phyloP scores from a whole-genome alignment of 2,888 invertebrate species.

The Stenchaetothrips biformis region DNA sequence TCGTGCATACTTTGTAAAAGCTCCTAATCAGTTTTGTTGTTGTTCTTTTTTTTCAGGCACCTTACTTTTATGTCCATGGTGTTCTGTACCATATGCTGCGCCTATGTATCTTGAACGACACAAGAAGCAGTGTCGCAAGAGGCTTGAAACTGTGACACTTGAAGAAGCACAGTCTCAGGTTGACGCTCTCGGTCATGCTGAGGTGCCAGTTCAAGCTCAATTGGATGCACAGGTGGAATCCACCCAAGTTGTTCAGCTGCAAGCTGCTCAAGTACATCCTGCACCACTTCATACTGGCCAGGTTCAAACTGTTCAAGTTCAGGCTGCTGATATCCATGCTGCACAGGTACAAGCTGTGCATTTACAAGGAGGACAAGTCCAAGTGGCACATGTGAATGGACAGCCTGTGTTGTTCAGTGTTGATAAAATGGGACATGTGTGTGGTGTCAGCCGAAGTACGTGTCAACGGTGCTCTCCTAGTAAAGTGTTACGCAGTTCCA shows the following conservation, averaged over 20 bases:
- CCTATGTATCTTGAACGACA: conserved; percentile 8
- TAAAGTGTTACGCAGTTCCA: not conserved
- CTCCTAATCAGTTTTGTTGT: not conserved
- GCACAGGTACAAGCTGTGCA: not conserved
- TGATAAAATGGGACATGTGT: conserved; percentile 2
- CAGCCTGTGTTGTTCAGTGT: not conserved
- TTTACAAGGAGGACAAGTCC: not conserved
- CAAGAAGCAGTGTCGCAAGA: conserved; percentile 7
- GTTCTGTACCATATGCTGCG: conserved; percentile 1
- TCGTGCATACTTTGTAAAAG: no score
- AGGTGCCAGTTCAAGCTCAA: not conserved
- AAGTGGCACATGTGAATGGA: conserved; percentile 3
- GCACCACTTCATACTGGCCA: not conserved
- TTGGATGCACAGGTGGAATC: not conserved
- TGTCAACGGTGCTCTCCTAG: not conserved
- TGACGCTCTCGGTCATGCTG: not conserved
- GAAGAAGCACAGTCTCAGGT: conserved; percentile 4
- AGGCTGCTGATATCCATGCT: not conserved
- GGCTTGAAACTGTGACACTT: not conserved
- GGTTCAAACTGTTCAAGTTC: not conserved
- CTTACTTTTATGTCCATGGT: not conserved
- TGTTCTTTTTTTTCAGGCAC: not conserved
- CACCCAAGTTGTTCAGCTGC: not conserved
- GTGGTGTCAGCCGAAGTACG: not conserved
- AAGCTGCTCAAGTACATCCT: not conserved